Conservation (phyloP, 2,113 vertebrate species). For the Acinonyx jubatus region DNA sequence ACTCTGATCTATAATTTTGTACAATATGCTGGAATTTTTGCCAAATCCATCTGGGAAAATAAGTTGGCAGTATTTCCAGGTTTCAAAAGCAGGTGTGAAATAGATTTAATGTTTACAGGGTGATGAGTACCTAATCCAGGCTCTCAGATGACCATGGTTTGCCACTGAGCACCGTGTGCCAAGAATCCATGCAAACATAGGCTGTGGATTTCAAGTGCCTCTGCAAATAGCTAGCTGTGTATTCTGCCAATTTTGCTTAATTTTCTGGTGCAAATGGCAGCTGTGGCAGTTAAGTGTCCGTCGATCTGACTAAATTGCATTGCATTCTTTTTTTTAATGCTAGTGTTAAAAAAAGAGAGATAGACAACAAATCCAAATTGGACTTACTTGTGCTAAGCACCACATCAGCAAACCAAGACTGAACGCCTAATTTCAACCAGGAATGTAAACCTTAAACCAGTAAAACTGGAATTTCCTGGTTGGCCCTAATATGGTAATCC, state of each 20-base stretch:
- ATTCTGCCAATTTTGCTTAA: conserved; percentile 68
- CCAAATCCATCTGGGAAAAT: conserved; percentile 38
- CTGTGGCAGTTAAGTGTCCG: conserved; percentile 56
- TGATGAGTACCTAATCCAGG: conserved; percentile 15
- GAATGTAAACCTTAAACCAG: background rate
- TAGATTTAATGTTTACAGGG: conserved; percentile 48
- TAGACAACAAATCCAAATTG: background rate
- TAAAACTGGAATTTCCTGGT: background rate
- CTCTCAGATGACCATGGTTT: background rate
- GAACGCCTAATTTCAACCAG: background rate
- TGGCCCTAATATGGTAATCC: background rate
- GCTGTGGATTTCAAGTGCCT: conserved; percentile 18
- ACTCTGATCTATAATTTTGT: conserved; percentile 3
- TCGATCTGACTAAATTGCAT: conserved; percentile 46
- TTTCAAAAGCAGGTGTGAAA: conserved; percentile 64
- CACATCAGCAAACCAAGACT: background rate
- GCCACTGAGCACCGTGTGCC: background rate
- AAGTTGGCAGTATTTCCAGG: conserved; percentile 42
- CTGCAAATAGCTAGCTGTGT: conserved; percentile 60
- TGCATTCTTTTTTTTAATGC: conserved; percentile 42
- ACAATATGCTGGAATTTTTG: conserved; percentile 42
- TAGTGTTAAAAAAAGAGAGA: background rate
- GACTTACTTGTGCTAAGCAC: background rate
- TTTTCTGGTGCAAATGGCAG: conserved; percentile 68
- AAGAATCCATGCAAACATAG: conserved; percentile 25